Percentiles rank a stretch among this genome's conserved stretches.
Evolutionary conservation across 2,113 vertebrate species (phyloP).

Genomic region (Acrocephalus arundinaceus): DNA sequence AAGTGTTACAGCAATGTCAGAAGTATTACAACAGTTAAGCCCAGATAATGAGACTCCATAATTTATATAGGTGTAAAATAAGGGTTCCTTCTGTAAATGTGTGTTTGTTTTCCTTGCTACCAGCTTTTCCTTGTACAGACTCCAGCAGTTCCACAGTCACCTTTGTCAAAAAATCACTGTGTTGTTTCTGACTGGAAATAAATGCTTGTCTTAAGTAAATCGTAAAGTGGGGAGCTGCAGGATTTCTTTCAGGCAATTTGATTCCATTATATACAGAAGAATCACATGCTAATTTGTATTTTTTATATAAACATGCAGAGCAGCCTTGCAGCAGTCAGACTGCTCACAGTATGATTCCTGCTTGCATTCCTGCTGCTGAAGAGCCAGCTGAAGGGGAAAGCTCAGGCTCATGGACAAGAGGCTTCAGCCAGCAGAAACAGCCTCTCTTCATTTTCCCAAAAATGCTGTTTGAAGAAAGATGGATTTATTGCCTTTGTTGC

Average conservation of each 20-base stretch:
- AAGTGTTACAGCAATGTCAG: neutral
- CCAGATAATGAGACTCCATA: neutral
- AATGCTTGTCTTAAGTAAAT: neutral
- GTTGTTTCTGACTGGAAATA: neutral
- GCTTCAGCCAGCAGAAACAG: neutral
- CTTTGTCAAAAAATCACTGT: neutral
- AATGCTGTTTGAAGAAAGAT: neutral
- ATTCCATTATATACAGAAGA: neutral
- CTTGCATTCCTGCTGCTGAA: neutral
- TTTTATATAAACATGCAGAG: neutral
- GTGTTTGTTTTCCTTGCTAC: neutral
- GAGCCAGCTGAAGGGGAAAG: neutral
- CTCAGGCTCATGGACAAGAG: neutral
- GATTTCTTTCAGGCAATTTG: constrained; percentile 29
- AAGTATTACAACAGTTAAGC: neutral
- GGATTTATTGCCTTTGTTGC: neutral
- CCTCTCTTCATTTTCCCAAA: neutral
- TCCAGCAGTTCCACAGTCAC: neutral
- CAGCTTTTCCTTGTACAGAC: neutral
- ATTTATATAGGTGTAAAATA: neutral
- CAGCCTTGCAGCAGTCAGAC: neutral
- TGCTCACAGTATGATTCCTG: neutral
- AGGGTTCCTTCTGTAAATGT: neutral
- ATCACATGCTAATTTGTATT: neutral
- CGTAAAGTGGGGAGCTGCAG: neutral